These are phyloP conservation scores for Pitta sordida DNA, from an alignment of 2,113 vertebrate species.

Conservation along the genomic window DNA sequence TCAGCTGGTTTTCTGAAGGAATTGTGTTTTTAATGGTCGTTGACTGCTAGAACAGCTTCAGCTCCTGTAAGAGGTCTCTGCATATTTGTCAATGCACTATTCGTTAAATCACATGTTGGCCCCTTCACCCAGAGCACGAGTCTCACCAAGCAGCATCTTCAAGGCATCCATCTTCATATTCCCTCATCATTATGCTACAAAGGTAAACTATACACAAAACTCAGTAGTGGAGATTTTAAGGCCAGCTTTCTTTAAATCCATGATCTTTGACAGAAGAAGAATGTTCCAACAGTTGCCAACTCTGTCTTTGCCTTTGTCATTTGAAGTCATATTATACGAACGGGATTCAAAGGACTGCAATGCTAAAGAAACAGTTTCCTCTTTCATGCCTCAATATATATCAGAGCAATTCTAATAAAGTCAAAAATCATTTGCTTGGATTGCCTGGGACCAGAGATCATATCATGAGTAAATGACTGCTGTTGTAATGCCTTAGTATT, in stretches of 20 bases:
- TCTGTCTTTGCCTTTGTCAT: background rate
- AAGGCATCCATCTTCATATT: too few species aligned
- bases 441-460: background rate
- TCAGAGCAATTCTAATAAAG: background rate
- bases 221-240: too few species aligned
- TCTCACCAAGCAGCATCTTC: too few species aligned
- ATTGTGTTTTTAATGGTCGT: background rate
- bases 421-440: background rate
- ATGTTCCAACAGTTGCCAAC: background rate
- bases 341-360: background rate
- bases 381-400: background rate
- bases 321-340: background rate
- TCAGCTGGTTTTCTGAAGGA: background rate
- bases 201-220: too few species aligned
- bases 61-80: background rate
- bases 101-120: too few species aligned
- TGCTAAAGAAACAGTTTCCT: background rate
- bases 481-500: background rate
- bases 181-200: too few species aligned
- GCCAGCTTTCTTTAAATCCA: background rate
- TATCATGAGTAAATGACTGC: background rate
- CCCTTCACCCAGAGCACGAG: too few species aligned
- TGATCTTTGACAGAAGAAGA: background rate
- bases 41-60: background rate
- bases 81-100: too few species aligned